Base-by-base conservation (phyloP, 2,113 vertebrate species). In the Solea senegalensis region DNA sequence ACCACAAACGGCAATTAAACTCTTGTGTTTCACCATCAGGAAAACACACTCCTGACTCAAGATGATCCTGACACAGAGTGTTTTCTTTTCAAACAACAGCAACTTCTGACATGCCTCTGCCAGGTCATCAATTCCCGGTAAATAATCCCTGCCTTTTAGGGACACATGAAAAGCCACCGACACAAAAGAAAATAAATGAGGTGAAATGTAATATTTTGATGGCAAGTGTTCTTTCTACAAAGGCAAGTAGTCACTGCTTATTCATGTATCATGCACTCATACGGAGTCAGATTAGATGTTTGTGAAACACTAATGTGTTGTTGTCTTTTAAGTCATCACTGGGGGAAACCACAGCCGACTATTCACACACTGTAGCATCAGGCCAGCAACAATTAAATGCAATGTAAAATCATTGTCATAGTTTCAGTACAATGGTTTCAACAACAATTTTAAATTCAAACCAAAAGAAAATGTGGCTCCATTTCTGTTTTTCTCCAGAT, bases 1-100 rank as follows among this genome's bases (percentile, higher is more conserved):
- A 86, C 68, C 78, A 81, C 83, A 85, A 89, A 86, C 76, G 56
- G 60, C 82, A 87, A 87, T 91, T 91, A 88, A 81, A 83, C 68
- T 81, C 78, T 89, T 86, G 65, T 72, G 69, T 90, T 90, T 88
- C 85, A 76, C 81, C 79, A 81, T 76, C 68, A 51, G 72, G 58
- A 78, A 82, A 70, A 73, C 45, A 28, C 69, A 74, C 74, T 77
- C 51, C 72, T 82, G 83, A 85, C 67, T 86, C 83, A 80, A 27
- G 3, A 16, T 40, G 26, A 83, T 83, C 77, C 66, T 11, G 8
- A 27, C 68, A 72, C 39, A 46, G 13, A 28, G 53, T 61, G 2
- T 65, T 81, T 61, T 80, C 74, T 87, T 72, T 76, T 81, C 52
- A 50, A 72, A 85, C 81, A 86, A 84, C 71, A 80, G 80, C 73